Base-by-base conservation (phyloP, 2,888 invertebrate genomes). In the Cephus runcator region DNA sequence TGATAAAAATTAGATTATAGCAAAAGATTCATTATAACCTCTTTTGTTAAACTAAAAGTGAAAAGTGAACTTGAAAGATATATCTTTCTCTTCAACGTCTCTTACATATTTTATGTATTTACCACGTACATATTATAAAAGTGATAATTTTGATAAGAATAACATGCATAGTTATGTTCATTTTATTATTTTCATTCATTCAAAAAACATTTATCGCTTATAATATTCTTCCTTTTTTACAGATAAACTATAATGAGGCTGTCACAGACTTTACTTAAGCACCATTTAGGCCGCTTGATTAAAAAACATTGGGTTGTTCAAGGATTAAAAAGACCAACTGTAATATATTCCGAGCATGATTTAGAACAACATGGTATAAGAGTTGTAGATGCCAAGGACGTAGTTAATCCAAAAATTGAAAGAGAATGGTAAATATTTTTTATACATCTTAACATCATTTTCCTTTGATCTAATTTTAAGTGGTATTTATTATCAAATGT, bases 221-320 rank as follows among this genome's bases (percentile, higher is more conserved):
- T 76, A 23, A 11, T 69, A 30, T 69, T 31, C 12, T 33, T 12
- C 23, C 36, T 56, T 33, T 76, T 73, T 68, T 78, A 68, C 77
- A 79, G 34, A 56, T 31, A 73, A 76, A 34, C 3, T 87, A 89
- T 89, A 90, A 97, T 97, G 97, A 94, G 94, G 84, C 84, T 96
- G 69, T 94, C 95, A 23, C 92, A 92, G 80, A 91, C 93, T 80
- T 91, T 96, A 83, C 93, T 91, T 79, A 92, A 94, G 40, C 96
- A 96, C 86, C 95, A 97, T 88, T 93, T 96, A 83, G 96, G 94
- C 73, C 94, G 95, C 92, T 94, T 94, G 92, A 94, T 95, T 83
- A 95, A 95, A 89, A 93, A 93, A 81, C 94, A 96, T 89, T 97
- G 97, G 97, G 91, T 93, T 82, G 85, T 93, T 3, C 95, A 95